Evolutionary conservation across 2,797 vertebrate species (phyloP).

Genomic region (Serranus cabrilla): DNA sequence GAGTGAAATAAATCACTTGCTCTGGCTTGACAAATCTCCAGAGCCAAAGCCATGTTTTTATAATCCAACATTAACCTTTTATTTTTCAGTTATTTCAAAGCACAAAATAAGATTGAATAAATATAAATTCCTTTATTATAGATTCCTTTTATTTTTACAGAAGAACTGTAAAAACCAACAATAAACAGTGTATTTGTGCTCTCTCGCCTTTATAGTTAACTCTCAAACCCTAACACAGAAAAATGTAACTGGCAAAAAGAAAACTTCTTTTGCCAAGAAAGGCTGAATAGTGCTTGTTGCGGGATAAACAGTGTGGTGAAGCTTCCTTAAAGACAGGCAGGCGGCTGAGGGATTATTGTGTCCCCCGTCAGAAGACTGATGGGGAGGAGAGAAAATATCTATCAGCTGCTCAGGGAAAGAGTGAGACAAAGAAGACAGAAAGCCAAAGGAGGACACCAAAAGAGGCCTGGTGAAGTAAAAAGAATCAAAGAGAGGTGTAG

Average conservation of each 20-base stretch:
- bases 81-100: conserved; percentile 2
- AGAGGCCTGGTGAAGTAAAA: conserved; percentile 7
- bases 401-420: conserved; percentile 33
- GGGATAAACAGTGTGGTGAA: conserved; percentile 26
- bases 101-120: not conserved
- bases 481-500: conserved; percentile 22
- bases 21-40: not conserved
- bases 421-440: conserved; percentile 8
- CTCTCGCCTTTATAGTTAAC: not conserved
- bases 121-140: not conserved
- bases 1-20: not conserved
- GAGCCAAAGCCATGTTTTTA: not conserved
- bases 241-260: conserved; percentile 4
- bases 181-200: not conserved
- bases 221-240: conserved; percentile 4
- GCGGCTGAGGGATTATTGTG: conserved; percentile 58
- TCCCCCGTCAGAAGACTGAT: conserved; percentile 47
- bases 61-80: not conserved
- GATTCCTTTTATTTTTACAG: no score
- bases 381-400: conserved; percentile 37
- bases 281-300: conserved; percentile 34
- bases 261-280: conserved; percentile 28
- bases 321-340: conserved; percentile 40
- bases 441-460: conserved; percentile 20
- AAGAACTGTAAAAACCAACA: not conserved